phyloP scores from a whole-genome alignment of 2,797 vertebrate species.

The Anguilla megastoma region DNA sequence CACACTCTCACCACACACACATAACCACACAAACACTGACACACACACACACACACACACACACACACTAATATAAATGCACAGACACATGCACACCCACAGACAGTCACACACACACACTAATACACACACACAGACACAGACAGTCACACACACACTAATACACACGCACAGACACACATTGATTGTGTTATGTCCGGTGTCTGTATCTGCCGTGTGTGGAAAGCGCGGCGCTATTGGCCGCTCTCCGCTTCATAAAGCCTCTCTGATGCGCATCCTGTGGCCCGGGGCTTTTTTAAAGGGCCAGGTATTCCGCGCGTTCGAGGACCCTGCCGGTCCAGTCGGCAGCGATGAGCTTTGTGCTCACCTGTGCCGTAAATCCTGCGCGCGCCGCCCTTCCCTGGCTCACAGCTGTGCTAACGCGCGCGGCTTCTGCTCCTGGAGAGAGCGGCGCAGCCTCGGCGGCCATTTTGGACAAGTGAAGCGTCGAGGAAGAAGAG shows the following conservation, averaged over 20 bases:
- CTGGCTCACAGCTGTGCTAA: neutral
- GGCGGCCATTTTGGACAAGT: neutral
- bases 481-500: neutral
- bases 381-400: neutral
- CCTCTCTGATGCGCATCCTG: neutral
- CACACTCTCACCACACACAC: neutral
- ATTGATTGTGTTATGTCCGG: neutral
- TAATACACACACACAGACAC: neutral
- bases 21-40: neutral
- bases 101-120: neutral
- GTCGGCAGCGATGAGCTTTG: neutral
- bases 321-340: neutral
- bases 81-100: neutral
- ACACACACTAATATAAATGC: too few species aligned
- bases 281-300: neutral
- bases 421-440: neutral
- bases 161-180: neutral
- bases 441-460: neutral
- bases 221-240: neutral
- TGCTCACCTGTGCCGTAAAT: neutral
- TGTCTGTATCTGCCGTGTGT: neutral
- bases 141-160: neutral
- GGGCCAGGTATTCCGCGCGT: neutral
- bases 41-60: neutral
- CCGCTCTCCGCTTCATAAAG: neutral